Evolutionary conservation across 2,888 invertebrate species (phyloP).

Genomic region (Caenorhabditis macrosperma): DNA sequence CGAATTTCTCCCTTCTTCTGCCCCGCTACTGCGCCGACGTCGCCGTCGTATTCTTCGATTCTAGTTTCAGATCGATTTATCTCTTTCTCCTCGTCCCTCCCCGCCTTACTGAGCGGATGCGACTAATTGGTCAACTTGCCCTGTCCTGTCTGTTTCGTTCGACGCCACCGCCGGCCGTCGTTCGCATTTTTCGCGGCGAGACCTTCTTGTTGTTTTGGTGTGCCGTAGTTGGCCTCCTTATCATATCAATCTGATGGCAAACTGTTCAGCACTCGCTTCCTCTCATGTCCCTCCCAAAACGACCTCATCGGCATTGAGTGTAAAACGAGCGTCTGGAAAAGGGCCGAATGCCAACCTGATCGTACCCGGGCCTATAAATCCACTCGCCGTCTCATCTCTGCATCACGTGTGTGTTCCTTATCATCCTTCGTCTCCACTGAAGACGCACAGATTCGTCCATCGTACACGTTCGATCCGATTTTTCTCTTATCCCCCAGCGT

Average conservation of each 20-base stretch:
- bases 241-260: slow-evolving; percentile 38
- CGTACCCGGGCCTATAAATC: slow-evolving; percentile 18
- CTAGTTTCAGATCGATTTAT: slow-evolving; percentile 54
- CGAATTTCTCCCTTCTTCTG: slow-evolving; percentile 29
- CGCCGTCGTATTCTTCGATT: slow-evolving; percentile 9
- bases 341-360: slow-evolving; percentile 9
- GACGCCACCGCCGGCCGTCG: slow-evolving; percentile 5
- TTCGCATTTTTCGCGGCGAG: slow-evolving; percentile 42
- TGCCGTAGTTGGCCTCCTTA: slow-evolving; percentile 14
- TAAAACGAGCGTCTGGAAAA: slow-evolving; percentile 13
- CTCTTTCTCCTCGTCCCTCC: slow-evolving; percentile 17
- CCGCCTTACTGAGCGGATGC: slow-evolving; percentile 28
- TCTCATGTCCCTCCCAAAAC: neutral
- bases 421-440: neutral
- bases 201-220: slow-evolving; percentile 29
- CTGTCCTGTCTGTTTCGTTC: slow-evolving; percentile 8
- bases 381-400: neutral
- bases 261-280: slow-evolving; percentile 10
- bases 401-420: too few relatives aligned
- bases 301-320: neutral
- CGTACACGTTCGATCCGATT: slow-evolving; percentile 2
- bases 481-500: neutral
- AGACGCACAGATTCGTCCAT: slow-evolving; percentile 10
- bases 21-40: neutral
- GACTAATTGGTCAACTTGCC: slow-evolving; percentile 52